These are phyloP conservation scores for Allygus modestus DNA, from an alignment of 2,888 invertebrate genomes.

Conservation along the genomic window DNA sequence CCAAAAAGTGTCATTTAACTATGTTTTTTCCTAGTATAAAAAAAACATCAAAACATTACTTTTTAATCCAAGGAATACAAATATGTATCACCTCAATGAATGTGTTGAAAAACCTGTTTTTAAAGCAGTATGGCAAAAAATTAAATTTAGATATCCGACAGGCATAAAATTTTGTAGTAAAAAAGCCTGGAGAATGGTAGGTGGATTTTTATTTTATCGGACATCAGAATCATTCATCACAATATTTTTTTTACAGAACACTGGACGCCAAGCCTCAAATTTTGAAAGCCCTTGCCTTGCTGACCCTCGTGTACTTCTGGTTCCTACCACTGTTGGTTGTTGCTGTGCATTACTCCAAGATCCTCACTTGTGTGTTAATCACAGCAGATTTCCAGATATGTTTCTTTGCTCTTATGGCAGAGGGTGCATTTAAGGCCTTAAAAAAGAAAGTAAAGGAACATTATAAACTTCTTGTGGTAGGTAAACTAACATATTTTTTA, in stretches of 20 bases:
- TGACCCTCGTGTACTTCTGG: conserved; percentile 32
- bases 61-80: too few relatives aligned
- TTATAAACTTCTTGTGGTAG: conserved; percentile 31
- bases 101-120: too few relatives aligned
- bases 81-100: too few relatives aligned
- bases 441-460: conserved; percentile 45
- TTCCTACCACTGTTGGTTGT: conserved; percentile 8
- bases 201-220: too few relatives aligned
- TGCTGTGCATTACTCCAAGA: not conserved
- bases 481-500: not conserved
- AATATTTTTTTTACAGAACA: conserved; percentile 33
- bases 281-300: not conserved
- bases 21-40: too few relatives aligned
- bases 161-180: too few relatives aligned
- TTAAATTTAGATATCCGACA: too few relatives aligned
- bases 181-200: too few relatives aligned
- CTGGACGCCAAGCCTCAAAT: conserved; percentile 24
- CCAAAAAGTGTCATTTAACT: too few relatives aligned
- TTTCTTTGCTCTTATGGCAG: conserved; percentile 25
- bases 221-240: too few relatives aligned
- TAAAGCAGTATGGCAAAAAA: too few relatives aligned
- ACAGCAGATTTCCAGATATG: conserved; percentile 28
- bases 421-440: conserved; percentile 31
- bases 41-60: too few relatives aligned
- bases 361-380: not conserved